Evolutionary conservation across 2,113 vertebrate genomes (phyloP).

Genomic region (Mesocricetus auratus): DNA sequence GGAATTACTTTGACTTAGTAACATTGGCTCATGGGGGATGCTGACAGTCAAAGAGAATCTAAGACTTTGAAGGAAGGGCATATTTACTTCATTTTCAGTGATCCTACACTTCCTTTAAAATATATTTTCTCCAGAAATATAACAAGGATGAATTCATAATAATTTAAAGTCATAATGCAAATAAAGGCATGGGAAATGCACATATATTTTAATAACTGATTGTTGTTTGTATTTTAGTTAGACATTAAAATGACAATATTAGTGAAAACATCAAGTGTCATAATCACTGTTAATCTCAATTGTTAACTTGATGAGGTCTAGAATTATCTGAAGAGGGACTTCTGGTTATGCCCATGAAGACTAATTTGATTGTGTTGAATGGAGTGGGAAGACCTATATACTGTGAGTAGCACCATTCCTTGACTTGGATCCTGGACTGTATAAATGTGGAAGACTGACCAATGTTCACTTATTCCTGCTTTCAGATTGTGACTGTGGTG

Average conservation of each 20-base stretch:
- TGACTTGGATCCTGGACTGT: not conserved
- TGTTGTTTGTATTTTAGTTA: not conserved
- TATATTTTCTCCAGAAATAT: not conserved
- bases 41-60: accelerated
- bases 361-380: not conserved
- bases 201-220: not conserved
- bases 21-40: not conserved
- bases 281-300: not conserved
- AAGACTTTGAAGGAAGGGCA: not conserved
- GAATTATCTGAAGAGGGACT: not conserved
- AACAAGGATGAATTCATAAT: not conserved
- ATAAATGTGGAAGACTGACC: not conserved
- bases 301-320: not conserved
- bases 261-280: not conserved
- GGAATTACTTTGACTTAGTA: not conserved
- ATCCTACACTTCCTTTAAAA: not conserved
- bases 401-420: not conserved
- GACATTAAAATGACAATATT: not conserved
- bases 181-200: not conserved
- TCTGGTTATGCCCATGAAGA: too few species aligned
- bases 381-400: not conserved
- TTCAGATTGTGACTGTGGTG: not conserved
- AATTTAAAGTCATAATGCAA: not conserved
- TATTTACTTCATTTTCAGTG: not conserved
- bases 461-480: not conserved